Percentiles rank a stretch among this genome's conserved stretches.
Conservation (phyloP, 2,888 invertebrate genomes). For the Bibio marci region DNA sequence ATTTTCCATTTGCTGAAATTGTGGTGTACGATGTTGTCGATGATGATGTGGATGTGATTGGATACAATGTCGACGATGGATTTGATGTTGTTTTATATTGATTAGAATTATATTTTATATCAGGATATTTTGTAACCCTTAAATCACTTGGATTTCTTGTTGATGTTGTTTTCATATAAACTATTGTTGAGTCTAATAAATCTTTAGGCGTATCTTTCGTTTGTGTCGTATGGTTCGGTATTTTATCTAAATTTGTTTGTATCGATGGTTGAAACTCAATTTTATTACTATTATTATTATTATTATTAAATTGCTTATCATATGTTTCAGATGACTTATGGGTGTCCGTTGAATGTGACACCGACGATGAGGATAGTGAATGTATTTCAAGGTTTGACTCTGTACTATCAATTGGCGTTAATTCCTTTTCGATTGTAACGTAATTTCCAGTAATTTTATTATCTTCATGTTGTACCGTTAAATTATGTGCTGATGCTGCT, state of each 20-base stretch:
- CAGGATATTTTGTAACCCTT: conserved; percentile 10
- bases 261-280: conserved; percentile 12
- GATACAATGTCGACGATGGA: conserved; percentile 13
- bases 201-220: conserved; percentile 21
- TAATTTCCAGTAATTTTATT: conserved; percentile 9
- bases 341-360: no score
- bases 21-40: neutral
- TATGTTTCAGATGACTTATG: no score
- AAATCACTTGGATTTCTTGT: conserved; percentile 26
- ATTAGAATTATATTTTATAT: conserved; percentile 11
- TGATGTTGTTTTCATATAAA: conserved; percentile 34
- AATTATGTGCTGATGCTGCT: conserved; percentile 22
- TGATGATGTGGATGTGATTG: conserved; percentile 18
- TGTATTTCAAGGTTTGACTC: neutral
- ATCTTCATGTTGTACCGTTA: conserved; percentile 11
- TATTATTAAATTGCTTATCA: no score
- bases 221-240: neutral
- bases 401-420: neutral
- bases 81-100: conserved; percentile 18
- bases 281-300: neutral
- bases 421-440: conserved; percentile 6
- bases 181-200: conserved; percentile 40
- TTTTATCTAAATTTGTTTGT: conserved; percentile 8
- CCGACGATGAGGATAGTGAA: neutral
- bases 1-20: conserved; percentile 7